phyloP scores from a whole-genome alignment of 1,140 invertebrate species.

The Arctopsyche grandis region DNA sequence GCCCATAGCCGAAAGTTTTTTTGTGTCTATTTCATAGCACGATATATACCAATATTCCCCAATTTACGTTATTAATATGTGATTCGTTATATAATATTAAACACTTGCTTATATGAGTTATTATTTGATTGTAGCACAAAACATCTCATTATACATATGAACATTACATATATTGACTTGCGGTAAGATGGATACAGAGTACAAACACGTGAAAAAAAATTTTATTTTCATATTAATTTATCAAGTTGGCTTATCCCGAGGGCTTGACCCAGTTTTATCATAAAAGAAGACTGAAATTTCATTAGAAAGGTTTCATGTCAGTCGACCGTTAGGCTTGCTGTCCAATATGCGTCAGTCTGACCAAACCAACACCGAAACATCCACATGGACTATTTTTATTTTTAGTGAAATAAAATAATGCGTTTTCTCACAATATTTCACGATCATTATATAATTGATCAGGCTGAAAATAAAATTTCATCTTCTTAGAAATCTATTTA shows the following conservation, averaged over 20 bases:
- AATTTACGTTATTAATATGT: background rate
- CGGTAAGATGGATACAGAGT: background rate
- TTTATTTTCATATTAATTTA: slow-evolving; percentile 43
- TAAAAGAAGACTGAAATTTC: slow-evolving; percentile 51
- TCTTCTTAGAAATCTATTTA: too few species aligned
- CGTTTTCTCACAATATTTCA: too few species aligned
- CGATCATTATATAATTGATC: too few species aligned
- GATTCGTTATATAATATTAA: background rate
- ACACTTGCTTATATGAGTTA: too few species aligned
- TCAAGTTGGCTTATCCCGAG: slow-evolving; percentile 37
- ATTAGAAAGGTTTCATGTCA: slow-evolving; percentile 50
- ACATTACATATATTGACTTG: background rate
- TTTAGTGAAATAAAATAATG: too few species aligned
- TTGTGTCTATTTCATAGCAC: background rate
- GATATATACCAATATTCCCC: background rate
- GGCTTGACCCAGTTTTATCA: slow-evolving; percentile 43
- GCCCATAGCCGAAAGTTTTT: background rate
- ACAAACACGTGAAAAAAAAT: background rate
- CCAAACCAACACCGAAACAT: background rate
- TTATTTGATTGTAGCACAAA: too few species aligned
- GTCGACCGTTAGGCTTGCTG: slow-evolving; percentile 46
- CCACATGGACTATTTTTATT: background rate
- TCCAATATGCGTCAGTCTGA: slow-evolving; percentile 51
- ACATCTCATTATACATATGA: background rate
- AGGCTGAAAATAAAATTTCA: too few species aligned